Evolutionary conservation across 2,113 vertebrate genomes (phyloP).

Genomic region (Actenoides lindsayi): DNA sequence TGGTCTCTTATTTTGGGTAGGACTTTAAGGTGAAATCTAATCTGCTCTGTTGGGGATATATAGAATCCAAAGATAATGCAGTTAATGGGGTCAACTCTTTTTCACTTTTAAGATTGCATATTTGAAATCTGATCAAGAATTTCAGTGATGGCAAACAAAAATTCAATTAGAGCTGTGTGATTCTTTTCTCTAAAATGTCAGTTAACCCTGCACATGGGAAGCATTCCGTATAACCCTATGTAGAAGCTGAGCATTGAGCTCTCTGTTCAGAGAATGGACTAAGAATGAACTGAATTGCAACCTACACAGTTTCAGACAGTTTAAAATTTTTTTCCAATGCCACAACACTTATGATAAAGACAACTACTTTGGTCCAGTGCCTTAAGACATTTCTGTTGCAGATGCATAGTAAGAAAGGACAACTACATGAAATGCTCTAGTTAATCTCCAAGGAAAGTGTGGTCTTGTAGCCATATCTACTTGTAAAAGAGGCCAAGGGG

Average conservation of each 20-base stretch:
- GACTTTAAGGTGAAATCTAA: conserved; percentile 46
- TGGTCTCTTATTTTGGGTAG: background rate
- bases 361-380: background rate
- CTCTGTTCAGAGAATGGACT: background rate
- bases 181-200: background rate
- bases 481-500: background rate
- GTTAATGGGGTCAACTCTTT: conserved; percentile 49
- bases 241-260: background rate
- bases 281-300: background rate
- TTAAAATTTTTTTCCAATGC: background rate
- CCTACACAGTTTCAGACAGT: background rate
- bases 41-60: background rate
- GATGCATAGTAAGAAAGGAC: background rate
- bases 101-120: background rate
- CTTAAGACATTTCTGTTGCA: background rate
- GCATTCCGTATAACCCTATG: background rate
- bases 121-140: conserved; percentile 21
- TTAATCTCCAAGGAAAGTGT: background rate
- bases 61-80: conserved; percentile 25
- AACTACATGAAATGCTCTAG: background rate
- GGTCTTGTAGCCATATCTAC: background rate
- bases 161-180: background rate
- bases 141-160: background rate
- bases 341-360: background rate
- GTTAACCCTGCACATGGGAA: background rate